Evolutionary conservation across 2,113 vertebrate species (phyloP), one percentile per base, ranked within the genome.

Genomic region (Buteo buteo): DNA sequence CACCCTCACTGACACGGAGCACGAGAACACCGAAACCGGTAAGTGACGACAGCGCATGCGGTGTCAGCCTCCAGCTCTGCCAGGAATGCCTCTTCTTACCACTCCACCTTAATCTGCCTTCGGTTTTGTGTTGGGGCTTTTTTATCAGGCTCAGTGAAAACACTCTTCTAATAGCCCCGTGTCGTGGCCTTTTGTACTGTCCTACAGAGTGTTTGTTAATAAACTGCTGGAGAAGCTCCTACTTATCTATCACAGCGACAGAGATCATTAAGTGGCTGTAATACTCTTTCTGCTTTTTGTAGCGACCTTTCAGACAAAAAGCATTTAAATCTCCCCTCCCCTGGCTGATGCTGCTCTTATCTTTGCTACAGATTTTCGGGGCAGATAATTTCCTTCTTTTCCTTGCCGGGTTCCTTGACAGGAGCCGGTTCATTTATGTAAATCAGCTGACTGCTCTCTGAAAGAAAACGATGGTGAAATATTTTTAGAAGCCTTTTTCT

Each of bases 21-120:
- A 99, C 0, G 99, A 99, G 97, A 99, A 99, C 94, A 99, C 99
- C 0, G 99, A 99, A 96, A 99, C 99, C 0, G 99, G 99, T 99
- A 96, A 98, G 98, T 94, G 86, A 32, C 26, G 54, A 31, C 11
- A 13, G 25, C 5, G 1, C 61, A 29, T 31, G 58, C 36, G 3
- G 10, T 9, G 44, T 28, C 22, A 9, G 50, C 69, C 31, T 47
- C 4, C 0, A 31, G 70, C 91, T 90, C 40, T 77, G 29, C 52
- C 67, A n/a, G 59, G 80, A 90, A 25, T 76, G 18, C 4, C 36
- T 61, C 32, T 89, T 93, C 81, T 82, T 86, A 26, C 70, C 55
- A 22, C 55, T 73, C 10, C 54, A 38, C 50, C 70, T 91, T 85
- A 93, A 92, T 93, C 73, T 79, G 78, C 71, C n/a, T 76, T 52